Conservation (phyloP, 2,888 invertebrate genomes). For the Tortricodes alternella region DNA sequence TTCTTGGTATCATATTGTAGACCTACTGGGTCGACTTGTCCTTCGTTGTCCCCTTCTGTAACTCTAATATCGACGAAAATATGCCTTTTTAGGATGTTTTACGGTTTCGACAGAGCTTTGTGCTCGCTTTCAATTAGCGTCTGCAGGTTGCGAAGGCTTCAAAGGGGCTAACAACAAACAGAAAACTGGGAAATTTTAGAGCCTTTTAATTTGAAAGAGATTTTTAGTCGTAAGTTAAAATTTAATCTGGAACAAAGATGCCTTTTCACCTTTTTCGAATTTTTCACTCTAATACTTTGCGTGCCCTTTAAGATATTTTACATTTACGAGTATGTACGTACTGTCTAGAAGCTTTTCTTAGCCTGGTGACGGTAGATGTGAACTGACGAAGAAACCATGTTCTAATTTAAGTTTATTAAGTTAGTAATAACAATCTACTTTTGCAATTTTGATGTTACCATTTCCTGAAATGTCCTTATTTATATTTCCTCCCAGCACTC, state of each 20-base stretch:
- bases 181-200: conserved; percentile 8
- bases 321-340: too few species aligned
- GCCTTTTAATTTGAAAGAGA: background rate
- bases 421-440: too few species aligned
- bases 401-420: too few species aligned
- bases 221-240: background rate
- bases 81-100: conserved; percentile 14
- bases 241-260: background rate
- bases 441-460: too few species aligned
- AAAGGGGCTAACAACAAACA: conserved; percentile 16
- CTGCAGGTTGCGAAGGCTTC: conserved; percentile 26
- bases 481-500: too few species aligned
- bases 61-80: conserved; percentile 3
- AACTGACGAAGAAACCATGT: too few species aligned
- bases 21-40: background rate
- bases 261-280: background rate
- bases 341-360: too few species aligned
- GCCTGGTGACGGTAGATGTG: too few species aligned
- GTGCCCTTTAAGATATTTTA: background rate
- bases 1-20: background rate
- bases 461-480: too few species aligned
- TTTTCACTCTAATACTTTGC: background rate
- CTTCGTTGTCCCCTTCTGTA: background rate
- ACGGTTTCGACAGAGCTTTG: conserved; percentile 36
- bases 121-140: conserved; percentile 37